Conservation (phyloP, 2,888 invertebrate genomes). For the Graphium colonna region DNA sequence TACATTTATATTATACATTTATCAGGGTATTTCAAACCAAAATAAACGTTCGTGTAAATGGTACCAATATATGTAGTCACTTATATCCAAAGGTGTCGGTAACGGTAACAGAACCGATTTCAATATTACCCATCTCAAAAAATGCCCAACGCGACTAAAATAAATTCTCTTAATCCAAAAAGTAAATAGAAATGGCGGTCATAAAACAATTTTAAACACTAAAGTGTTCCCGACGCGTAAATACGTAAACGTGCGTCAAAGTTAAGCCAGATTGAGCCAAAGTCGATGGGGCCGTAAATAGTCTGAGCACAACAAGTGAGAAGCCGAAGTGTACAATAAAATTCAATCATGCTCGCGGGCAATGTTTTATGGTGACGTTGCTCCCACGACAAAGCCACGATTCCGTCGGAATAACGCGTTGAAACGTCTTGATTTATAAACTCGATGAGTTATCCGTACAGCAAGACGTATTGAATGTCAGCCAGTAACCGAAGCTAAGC, state of each 20-base stretch:
- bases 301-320: slow-evolving; percentile 41
- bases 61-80: not conserved
- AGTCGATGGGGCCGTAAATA: slow-evolving; percentile 26
- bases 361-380: slow-evolving; percentile 71
- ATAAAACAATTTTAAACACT: too few relatives aligned
- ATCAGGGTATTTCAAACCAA: too few relatives aligned
- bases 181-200: too few relatives aligned
- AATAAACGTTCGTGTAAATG: too few relatives aligned
- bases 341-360: slow-evolving; percentile 68
- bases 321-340: slow-evolving; percentile 61
- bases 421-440: slow-evolving; percentile 4
- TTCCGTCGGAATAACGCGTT: slow-evolving; percentile 18
- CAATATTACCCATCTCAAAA: not conserved
- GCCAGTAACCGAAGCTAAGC: too few relatives aligned
- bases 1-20: too few relatives aligned
- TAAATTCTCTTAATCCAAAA: not conserved
- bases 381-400: slow-evolving; percentile 57
- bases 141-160: not conserved
- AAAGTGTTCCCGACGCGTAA: too few relatives aligned
- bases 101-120: too few relatives aligned
- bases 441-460: too few relatives aligned
- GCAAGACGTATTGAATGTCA: too few relatives aligned
- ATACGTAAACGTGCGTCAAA: not conserved
- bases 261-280: slow-evolving; percentile 23
- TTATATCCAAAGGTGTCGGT: too few relatives aligned